A percentile compares a stretch with the other conserved stretches of the same genome.
Conservation (phyloP, 2,113 vertebrate species). For the Paracanthobrama guichenoti region DNA sequence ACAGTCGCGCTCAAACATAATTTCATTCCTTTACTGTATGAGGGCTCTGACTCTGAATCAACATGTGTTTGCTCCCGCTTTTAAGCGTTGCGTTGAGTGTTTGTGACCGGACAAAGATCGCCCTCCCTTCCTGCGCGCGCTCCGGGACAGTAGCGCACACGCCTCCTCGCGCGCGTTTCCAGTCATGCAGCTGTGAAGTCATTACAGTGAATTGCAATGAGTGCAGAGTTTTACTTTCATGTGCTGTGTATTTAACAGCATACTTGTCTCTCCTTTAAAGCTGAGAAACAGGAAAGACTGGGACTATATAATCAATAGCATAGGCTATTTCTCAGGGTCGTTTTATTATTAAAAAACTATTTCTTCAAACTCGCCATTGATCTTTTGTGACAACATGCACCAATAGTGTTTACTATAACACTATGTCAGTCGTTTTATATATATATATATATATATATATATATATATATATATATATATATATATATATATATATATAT, state of each 20-base stretch:
- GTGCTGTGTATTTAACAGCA: background rate
- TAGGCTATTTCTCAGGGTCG: background rate
- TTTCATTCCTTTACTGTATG: slow-evolving; percentile 52
- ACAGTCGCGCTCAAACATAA: slow-evolving; percentile 21
- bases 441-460: too few relatives aligned
- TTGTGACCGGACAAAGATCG: slow-evolving; percentile 72
- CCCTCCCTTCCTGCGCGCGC: slow-evolving; percentile 81
- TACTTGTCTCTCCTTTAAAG: background rate
- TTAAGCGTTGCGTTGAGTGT: slow-evolving; percentile 75
- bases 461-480: too few relatives aligned
- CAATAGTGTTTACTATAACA: background rate
- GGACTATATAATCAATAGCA: background rate
- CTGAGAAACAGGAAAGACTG: background rate
- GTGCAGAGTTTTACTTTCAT: background rate
- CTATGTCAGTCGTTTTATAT: too few relatives aligned
- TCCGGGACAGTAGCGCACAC: slow-evolving; percentile 69
- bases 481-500: too few relatives aligned
- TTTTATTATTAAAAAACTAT: background rate
- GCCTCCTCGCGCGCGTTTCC: slow-evolving; percentile 66
- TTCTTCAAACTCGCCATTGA: background rate
- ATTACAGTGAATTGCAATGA: background rate
- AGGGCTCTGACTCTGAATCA: slow-evolving; percentile 23
- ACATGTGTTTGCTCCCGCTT: slow-evolving; percentile 66
- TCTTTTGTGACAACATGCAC: background rate
- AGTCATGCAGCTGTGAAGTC: slow-evolving; percentile 2